Conservation (phyloP, 2,888 invertebrate species). For the Philhelius pedissequus region DNA sequence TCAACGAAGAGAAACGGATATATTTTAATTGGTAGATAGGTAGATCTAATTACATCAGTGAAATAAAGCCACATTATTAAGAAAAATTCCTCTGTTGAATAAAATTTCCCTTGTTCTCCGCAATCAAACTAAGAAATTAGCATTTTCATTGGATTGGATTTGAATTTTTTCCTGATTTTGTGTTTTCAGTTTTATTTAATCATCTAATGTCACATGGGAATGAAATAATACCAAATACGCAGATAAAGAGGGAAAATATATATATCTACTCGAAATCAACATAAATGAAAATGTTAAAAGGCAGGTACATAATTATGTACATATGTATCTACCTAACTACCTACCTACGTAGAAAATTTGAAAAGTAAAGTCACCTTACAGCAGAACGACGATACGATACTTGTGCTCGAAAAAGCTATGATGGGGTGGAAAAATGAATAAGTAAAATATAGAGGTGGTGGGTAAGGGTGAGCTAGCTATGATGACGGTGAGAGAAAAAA, state of each 20-base stretch:
- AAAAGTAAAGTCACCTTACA: constrained; percentile 47
- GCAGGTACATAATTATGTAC: no score
- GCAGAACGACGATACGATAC: neutral
- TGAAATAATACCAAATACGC: constrained; percentile 49
- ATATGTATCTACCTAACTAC: neutral
- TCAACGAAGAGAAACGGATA: constrained; percentile 19
- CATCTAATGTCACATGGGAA: constrained; percentile 56
- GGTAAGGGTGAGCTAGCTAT: constrained; percentile 10
- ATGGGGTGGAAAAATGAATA: constrained; percentile 1
- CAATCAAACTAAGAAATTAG: constrained; percentile 38
- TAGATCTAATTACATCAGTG: constrained; percentile 40
- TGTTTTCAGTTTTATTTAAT: constrained; percentile 47
- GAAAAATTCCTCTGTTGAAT: neutral
- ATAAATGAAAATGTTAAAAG: constrained; percentile 60
- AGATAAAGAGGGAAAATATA: neutral
- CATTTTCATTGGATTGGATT: constrained; percentile 54
- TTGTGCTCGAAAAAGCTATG: no score
- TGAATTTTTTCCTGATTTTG: neutral
- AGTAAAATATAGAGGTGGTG: neutral
- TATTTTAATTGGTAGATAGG: constrained; percentile 50
- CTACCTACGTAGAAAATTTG: neutral
- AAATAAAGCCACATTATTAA: constrained; percentile 29
- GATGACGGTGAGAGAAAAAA: constrained; percentile 42
- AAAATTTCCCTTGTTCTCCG: neutral
- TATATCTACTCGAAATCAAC: constrained; percentile 16